Conservation (phyloP, 2,888 invertebrate species). For the Himalopsyche tibetana region DNA sequence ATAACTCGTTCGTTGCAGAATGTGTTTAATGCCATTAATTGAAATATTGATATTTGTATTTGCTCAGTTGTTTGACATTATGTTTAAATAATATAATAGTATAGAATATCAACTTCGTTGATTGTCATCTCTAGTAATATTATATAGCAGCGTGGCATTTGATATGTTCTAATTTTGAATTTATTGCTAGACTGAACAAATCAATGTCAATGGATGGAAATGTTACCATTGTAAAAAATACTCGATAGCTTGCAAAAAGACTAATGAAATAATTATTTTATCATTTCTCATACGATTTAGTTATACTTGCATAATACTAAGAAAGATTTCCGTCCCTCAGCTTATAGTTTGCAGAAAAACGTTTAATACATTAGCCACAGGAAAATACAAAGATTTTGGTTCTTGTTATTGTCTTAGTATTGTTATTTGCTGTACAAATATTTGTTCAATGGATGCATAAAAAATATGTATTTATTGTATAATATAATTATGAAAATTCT, state of each 20-base stretch:
- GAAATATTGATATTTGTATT: constrained; percentile 30
- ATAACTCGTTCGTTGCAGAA: not conserved
- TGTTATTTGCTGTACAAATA: no score
- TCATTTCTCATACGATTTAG: no score
- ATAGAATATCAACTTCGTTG: constrained; percentile 9
- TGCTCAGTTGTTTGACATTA: constrained; percentile 29
- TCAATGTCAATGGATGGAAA: constrained; percentile 37
- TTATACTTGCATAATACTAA: no score
- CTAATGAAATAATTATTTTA: not conserved
- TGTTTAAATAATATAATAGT: not conserved
- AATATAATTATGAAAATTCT: no score
- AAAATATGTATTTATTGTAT: no score
- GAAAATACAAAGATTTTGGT: no score
- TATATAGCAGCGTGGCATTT: constrained; percentile 27
- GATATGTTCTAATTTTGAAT: constrained; percentile 37
- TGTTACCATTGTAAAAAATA: constrained; percentile 15
- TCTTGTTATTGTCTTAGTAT: no score
- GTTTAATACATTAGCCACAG: no score
- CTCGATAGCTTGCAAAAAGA: not conserved
- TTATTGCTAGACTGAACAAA: constrained; percentile 40
- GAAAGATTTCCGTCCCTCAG: no score
- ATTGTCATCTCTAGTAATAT: constrained; percentile 40
- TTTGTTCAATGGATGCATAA: no score
- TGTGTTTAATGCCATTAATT: not conserved
- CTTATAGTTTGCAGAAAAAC: no score